Conservation (phyloP, 1,140 invertebrate genomes). For the Drosophila busckii region DNA sequence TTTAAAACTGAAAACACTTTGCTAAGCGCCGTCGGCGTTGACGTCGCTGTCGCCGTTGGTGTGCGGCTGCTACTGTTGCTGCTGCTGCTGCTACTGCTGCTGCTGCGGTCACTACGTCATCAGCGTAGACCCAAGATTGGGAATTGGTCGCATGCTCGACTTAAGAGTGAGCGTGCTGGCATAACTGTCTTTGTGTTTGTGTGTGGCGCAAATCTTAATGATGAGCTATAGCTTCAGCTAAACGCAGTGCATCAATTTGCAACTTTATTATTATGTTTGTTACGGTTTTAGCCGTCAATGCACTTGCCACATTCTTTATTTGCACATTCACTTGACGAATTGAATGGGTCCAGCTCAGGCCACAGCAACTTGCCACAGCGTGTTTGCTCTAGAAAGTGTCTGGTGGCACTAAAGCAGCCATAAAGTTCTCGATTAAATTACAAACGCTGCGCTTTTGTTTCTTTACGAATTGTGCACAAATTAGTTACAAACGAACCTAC, state of each 20-base stretch:
- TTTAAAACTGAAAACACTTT: slow-evolving; percentile 63
- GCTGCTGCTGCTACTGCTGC: background rate
- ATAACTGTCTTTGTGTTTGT: slow-evolving; percentile 49
- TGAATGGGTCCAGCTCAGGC: slow-evolving; percentile 27
- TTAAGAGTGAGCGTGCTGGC: slow-evolving; percentile 39
- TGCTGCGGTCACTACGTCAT: slow-evolving; percentile 40
- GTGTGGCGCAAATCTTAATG: slow-evolving; percentile 63
- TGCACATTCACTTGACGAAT: slow-evolving; percentile 56
- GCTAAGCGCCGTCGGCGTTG: slow-evolving; percentile 19
- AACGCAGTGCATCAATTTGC: slow-evolving; percentile 58
- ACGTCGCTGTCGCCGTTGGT: slow-evolving; percentile 9
- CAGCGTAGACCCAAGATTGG: slow-evolving; percentile 14
- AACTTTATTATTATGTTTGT: slow-evolving; percentile 67
- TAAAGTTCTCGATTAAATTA: slow-evolving; percentile 43
- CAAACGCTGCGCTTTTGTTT: slow-evolving; percentile 48
- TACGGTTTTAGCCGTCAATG: slow-evolving; percentile 52
- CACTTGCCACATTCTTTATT: slow-evolving; percentile 50
- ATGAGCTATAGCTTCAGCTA: slow-evolving; percentile 32
- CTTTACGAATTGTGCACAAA: slow-evolving; percentile 67
- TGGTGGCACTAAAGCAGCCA: slow-evolving; percentile 2
- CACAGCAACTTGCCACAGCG: background rate
- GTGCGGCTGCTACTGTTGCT: background rate
- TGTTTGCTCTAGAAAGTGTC: slow-evolving; percentile 21
- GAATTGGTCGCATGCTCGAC: slow-evolving; percentile 9
- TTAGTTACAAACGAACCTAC: slow-evolving; percentile 74